Conservation (phyloP, 37 sponge, comb jelly and placozoan genomes). For the Amphimedon queenslandica region DNA sequence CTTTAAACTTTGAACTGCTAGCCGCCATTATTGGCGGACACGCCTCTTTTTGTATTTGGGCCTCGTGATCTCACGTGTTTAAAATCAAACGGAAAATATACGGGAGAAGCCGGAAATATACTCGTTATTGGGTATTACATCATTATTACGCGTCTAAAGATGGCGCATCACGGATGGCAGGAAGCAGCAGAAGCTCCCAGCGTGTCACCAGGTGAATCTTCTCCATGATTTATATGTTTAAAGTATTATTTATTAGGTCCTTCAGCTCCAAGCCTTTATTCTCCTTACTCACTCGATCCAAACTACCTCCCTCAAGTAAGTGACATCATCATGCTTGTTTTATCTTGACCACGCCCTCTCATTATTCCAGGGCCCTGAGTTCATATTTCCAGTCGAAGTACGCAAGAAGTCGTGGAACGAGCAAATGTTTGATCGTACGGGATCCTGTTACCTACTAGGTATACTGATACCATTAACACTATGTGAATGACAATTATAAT, state of each 20-base stretch:
- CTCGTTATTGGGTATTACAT: no score
- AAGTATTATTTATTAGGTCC: no score
- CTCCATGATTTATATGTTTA: no score
- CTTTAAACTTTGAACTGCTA: background rate
- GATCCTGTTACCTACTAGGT: slow-evolving; percentile 58
- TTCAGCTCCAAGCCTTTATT: background rate
- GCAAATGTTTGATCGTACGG: slow-evolving; percentile 61
- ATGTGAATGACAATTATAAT: background rate
- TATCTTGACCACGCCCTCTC: no score
- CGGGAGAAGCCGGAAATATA: no score
- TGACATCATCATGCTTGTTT: background rate
- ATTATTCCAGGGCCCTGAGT: slow-evolving; percentile 61
- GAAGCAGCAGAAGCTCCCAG: background rate
- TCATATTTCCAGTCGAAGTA: slow-evolving; percentile 71
- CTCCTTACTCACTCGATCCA: slow-evolving; percentile 75
- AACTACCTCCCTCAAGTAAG: slow-evolving; percentile 61
- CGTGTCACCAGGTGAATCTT: background rate
- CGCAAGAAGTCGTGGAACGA: slow-evolving; percentile 50
- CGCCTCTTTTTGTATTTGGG: background rate
- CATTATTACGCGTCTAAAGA: no score
- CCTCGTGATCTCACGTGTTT: no score
- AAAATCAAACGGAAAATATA: no score
- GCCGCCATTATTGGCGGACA: background rate
- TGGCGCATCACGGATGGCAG: background rate
- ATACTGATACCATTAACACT: no score